Percentiles rank a stretch among this genome's conserved stretches.
These are phyloP conservation scores for Caloenas nicobarica DNA, from an alignment of 2,113 vertebrate species.

Conservation along the genomic window DNA sequence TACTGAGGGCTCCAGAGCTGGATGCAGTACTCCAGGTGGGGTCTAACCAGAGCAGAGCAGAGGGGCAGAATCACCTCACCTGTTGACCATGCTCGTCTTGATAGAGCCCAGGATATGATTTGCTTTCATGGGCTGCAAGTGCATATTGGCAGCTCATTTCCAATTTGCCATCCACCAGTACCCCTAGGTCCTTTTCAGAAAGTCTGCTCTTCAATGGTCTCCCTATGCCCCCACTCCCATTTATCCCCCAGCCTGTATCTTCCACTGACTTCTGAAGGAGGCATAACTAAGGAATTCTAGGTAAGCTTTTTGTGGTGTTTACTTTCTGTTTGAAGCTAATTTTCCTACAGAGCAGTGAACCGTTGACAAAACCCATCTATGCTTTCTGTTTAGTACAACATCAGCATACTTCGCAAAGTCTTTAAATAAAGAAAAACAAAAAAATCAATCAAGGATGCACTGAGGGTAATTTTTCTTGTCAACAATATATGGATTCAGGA, in stretches of 20 bases:
- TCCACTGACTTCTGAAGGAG: not conserved
- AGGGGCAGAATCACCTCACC: too few relatives aligned
- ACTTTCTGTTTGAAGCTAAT: not conserved
- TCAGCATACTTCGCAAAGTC: not conserved
- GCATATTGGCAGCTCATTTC: too few relatives aligned
- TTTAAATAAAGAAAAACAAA: not conserved
- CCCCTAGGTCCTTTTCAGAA: too few relatives aligned
- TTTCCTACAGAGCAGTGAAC: not conserved
- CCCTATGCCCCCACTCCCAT: too few relatives aligned
- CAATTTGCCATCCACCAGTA: too few relatives aligned
- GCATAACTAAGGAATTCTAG: not conserved
- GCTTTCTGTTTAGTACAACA: not conserved
- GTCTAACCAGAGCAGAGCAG: too few relatives aligned
- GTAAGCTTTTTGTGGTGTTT: not conserved
- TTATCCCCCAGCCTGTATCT: not conserved
- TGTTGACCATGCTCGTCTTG: too few relatives aligned
- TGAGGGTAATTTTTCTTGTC: constrained; percentile 12
- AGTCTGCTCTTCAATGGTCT: too few relatives aligned
- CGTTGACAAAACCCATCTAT: not conserved
- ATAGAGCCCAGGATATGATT: too few relatives aligned
- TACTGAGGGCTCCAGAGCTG: too few relatives aligned
- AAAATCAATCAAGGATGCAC: not conserved
- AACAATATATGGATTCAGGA: not conserved
- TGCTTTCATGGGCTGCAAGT: too few relatives aligned
- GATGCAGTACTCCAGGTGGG: too few relatives aligned